phyloP scores from a whole-genome alignment of 92 coral and sea anemone genomes.

The Siderastrea radians region DNA sequence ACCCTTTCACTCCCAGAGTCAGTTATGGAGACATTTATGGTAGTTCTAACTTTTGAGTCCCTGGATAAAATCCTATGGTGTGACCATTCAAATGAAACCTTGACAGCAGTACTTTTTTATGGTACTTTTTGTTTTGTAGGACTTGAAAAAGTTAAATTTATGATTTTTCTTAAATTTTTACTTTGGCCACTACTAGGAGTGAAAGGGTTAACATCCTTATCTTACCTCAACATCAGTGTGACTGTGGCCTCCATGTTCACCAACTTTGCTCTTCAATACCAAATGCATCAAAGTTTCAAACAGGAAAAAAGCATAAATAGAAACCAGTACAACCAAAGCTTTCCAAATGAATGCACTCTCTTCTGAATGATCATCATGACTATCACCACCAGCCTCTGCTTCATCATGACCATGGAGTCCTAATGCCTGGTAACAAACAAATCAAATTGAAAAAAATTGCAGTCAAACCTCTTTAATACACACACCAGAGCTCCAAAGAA shows the following conservation, averaged over 20 bases:
- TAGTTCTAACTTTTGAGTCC: no score
- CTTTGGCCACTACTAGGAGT: no score
- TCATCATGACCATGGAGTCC: constrained; percentile 80
- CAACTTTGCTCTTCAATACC: constrained; percentile 73
- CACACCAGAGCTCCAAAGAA: no score
- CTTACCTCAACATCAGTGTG: constrained; percentile 81
- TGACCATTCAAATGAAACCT: no score
- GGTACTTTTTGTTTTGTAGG: no score
- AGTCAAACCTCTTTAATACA: not conserved
- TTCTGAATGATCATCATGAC: constrained; percentile 47
- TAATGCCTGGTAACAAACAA: constrained; percentile 53
- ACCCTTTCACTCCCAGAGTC: no score
- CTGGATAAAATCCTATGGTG: no score
- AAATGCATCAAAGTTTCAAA: constrained; percentile 95
- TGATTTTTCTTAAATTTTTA: no score
- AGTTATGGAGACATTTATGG: no score
- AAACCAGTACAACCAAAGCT: constrained; percentile 74
- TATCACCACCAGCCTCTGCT: constrained; percentile 48
- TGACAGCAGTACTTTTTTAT: no score
- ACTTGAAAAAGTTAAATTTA: no score
- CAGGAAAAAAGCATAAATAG: constrained; percentile 85
- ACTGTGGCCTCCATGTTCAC: constrained; percentile 67
- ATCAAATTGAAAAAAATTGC: not conserved
- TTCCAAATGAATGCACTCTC: constrained; percentile 74
- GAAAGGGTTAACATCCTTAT: not conserved